Conservation (phyloP, 2,888 invertebrate genomes). For the Subacronicta megacephala region DNA sequence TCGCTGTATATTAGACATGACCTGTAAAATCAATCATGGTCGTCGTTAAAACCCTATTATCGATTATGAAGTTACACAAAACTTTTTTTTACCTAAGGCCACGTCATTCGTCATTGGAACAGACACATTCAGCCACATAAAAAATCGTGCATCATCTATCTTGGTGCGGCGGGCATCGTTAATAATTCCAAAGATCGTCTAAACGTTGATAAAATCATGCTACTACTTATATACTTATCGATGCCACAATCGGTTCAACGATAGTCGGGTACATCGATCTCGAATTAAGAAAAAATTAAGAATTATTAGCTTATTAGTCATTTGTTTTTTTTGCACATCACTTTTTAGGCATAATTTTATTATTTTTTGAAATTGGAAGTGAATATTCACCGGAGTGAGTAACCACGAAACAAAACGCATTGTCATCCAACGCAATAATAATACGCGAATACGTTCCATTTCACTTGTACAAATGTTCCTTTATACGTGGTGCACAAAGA, state of each 20-base stretch:
- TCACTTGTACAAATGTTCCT: slow-evolving; percentile 50
- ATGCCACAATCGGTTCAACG: slow-evolving; percentile 68
- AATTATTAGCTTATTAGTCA: too few relatives aligned
- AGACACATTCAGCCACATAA: slow-evolving; percentile 56
- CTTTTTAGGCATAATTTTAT: too few relatives aligned
- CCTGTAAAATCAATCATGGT: slow-evolving; percentile 59
- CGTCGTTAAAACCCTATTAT: slow-evolving; percentile 68
- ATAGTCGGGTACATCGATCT: slow-evolving; percentile 73
- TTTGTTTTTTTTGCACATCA: too few relatives aligned
- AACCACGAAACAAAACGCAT: slow-evolving; percentile 19
- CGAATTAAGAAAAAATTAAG: slow-evolving; percentile 33
- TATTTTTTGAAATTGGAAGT: too few relatives aligned
- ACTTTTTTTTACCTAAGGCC: slow-evolving; percentile 58
- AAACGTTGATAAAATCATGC: slow-evolving; percentile 76
- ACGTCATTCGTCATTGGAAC: slow-evolving; percentile 63
- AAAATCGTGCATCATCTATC: slow-evolving; percentile 70
- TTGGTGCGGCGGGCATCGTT: slow-evolving; percentile 67
- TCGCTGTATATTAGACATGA: too few relatives aligned
- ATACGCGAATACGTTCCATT: slow-evolving; percentile 41
- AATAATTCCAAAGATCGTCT: slow-evolving; percentile 69
- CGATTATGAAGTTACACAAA: slow-evolving; percentile 67
- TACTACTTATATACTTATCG: slow-evolving; percentile 67
- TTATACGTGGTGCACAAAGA: slow-evolving; percentile 61
- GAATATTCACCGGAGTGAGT: too few relatives aligned
- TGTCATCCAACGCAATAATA: slow-evolving; percentile 29